A percentile compares a stretch with the other conserved stretches of the same genome.
Evolutionary conservation across 2,797 vertebrate species (phyloP).

Genomic region (Gambusia yucatana): DNA sequence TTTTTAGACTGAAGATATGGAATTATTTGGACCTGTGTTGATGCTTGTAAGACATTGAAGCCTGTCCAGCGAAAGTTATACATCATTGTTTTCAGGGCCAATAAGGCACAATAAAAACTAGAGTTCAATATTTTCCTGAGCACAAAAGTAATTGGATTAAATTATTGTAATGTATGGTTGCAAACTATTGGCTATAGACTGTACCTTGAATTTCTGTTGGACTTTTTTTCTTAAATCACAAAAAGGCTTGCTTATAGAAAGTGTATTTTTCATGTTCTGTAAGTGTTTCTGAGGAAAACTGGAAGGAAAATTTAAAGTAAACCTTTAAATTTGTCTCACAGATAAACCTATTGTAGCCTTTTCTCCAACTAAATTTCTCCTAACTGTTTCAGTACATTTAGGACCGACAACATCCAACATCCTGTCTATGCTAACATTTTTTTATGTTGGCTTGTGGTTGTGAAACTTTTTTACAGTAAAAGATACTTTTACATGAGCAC

Average conservation of each 20-base stretch:
- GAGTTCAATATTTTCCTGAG: neutral
- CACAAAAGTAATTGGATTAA: neutral
- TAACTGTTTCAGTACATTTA: neutral
- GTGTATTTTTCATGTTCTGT: neutral
- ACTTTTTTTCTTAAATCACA: neutral
- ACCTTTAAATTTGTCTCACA: neutral
- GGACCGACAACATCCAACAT: neutral
- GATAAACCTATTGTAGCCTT: no score
- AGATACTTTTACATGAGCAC: neutral
- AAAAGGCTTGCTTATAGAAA: neutral
- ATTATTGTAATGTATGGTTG: neutral
- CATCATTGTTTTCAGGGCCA: neutral
- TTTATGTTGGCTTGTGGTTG: neutral
- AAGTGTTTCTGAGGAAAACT: neutral
- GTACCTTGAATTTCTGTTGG: neutral
- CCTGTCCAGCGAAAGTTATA: neutral
- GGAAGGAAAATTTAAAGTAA: neutral
- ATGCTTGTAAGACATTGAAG: neutral
- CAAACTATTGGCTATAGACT: neutral
- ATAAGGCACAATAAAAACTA: neutral
- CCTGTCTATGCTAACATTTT: no score
- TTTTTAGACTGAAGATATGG: neutral
- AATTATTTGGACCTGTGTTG: neutral
- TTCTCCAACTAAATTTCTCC: neutral
- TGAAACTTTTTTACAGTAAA: neutral